Base-by-base conservation (phyloP, 2,888 invertebrate species). In the Morinoia aosen region DNA sequence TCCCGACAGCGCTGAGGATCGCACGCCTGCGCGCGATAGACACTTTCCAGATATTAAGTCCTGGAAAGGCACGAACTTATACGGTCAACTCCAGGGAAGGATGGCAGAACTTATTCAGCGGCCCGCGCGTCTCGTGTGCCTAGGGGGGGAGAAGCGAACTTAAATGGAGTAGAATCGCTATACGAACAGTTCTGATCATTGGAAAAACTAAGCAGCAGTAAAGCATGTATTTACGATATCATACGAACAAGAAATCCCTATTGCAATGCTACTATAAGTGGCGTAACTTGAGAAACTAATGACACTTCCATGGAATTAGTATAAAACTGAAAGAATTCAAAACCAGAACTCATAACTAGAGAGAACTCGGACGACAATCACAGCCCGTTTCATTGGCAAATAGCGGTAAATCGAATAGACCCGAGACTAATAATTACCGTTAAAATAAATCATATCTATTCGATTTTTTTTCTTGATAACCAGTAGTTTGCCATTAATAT, bases 1-100 rank as follows among this genome's bases (percentile, higher is more conserved):
- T 90, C 90, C 90, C 90, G 90, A 90, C 90, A 90, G 90, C 11
- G 90, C 76, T 76, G 76, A 76, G 76, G 25, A 76, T 76, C 76
- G 19, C 76, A 33, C 2, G 76, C 76, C 33, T 76, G 76, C 76
- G 76, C 76, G 76, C 76, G 76, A 76, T 76, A 76, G 76, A 76
- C 76, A 76, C 76, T 76, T 33, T 76, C 76, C 76, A 76, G 76
- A 76, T 76, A 76, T 76, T 76, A 76, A 76, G 76, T 76, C 76
- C 76, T 76, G 76, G 76, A 76, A 76, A 76, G 76, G 76, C 25
- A 16, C 25, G 25, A 76, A 33, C 76, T 76, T 76, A 76, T 76
- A 25, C 76, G 76, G 76, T 76, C 76, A 76, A 76, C 76, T 76
- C 76, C 76, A 76, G 76, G 76, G 76, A 76, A 76, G 76, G 76